Base-by-base conservation (phyloP, 2,113 vertebrate species). In the Phrynosoma platyrhinos region DNA sequence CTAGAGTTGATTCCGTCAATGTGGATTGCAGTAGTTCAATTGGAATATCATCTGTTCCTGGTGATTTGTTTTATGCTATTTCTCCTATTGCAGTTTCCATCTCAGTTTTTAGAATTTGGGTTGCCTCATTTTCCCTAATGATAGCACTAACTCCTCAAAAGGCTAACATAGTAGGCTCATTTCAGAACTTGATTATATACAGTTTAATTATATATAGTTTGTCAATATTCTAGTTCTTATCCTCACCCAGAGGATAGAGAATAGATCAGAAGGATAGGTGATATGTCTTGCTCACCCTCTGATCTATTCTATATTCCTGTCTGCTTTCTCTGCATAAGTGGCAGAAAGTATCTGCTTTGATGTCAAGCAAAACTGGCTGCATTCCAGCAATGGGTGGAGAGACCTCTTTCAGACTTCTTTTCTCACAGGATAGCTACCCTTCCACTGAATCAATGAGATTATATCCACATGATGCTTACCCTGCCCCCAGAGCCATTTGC, bases 371-470 rank as follows among this genome's bases (percentile, higher is more conserved):
- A 55, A 36, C 18, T 75, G 58, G 40, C 27, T 76, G 16, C 55
- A 66, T 82, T 87, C 71, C 55, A 87, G 71, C 55, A 66, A n/a
- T 16, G 30, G 58, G 42, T 82, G 40, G 58, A 64, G 27, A 87
- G 8, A 27, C 30, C 23, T 32, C 42, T 82, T 87, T 76, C 71
- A 52, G 20, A 6, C 71, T 82, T 82, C 55, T 71, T 72, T 74
- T 80, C 9, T 80, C 77, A 87, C 64, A 72, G 32, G 47, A 87
- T 30, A 40, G 66, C 77, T 76, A 47, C 25, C 25, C 72, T 76
- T 82, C 30, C 40, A 66, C 16, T 16, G 7, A 32, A 20, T 62
- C 79, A 36, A 62, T 87, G 30, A 76, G 69, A 9, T 20, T 76
- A 58, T 10, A 36, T 66, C 10, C 86, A 76, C 40, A 76, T 77